Base-by-base conservation (phyloP, 2,797 vertebrate genomes). In the Malurus splendens region DNA sequence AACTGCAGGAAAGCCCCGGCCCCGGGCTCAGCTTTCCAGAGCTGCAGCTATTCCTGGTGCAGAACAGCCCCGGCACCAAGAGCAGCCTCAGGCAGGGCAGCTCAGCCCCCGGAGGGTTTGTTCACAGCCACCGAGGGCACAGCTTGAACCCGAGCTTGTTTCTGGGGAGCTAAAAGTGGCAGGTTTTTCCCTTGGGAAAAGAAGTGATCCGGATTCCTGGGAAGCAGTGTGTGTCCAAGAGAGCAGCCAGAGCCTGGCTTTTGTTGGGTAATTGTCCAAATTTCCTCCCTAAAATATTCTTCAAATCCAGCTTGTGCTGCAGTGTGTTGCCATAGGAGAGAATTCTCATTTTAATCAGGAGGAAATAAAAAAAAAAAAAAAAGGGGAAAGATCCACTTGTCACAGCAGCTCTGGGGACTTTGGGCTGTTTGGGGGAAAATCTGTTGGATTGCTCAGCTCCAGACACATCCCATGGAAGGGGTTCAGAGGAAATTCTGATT, bases 121-220 rank as follows among this genome's bases (percentile, higher is more conserved):
- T 18, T n/a, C 50, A 13, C 86, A 52, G 42, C 12, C 4, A 66
- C 71, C 39, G 24, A 32, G 75, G 90, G 61, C 79, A 74, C 4
- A 70, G 28, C 82, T 47, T 10, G 15, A 54, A 30, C 24, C 33
- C 20, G 0, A 8, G 6, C 51, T 59, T 52, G 42, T 36, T 33
- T 59, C 68, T 67, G 22, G 3, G n/a, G 6, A 77, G 36, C 14
- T 71, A 13, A 14, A 67, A 84, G 59, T 2, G 25, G 54, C 71
- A 65, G 42, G 10, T 41, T 72, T 82, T 77, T 47, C 3, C 50
- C 33, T 8, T 10, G 41, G 30, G 51, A 10, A 12, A 27, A 47
- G 36, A 30, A 80, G 22, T 0, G 2, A 24, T 27, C 7, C 0
- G 0, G 27, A 28, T n/a, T 22, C 28, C 38, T 14, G 33, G 74